phyloP scores from a whole-genome alignment of 2,113 vertebrate species.

The Octodon degus region DNA sequence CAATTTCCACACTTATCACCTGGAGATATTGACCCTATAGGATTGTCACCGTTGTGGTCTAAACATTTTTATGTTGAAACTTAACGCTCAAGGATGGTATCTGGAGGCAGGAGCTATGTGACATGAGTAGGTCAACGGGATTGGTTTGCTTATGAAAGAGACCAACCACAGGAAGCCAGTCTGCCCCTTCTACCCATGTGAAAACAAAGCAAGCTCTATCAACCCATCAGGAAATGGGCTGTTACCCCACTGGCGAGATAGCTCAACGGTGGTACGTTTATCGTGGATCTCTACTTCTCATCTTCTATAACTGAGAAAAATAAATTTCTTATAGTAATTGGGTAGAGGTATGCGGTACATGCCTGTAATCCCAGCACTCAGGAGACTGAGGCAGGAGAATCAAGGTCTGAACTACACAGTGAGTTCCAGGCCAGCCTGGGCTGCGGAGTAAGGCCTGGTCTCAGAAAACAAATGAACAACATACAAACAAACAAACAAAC shows the following conservation, averaged over 20 bases:
- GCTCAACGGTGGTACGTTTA: not conserved
- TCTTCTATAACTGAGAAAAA: not conserved
- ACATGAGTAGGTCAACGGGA: not conserved
- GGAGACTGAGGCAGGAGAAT: not conserved
- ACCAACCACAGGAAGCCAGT: not conserved
- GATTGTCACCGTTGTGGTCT: not conserved
- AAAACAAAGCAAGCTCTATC: not conserved
- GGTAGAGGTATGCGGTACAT: not conserved
- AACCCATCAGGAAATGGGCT: not conserved
- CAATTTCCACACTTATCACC: slow-evolving; percentile 19
- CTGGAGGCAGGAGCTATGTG: not conserved
- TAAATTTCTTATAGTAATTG: not conserved
- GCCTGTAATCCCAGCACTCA: not conserved
- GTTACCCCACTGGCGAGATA: not conserved
- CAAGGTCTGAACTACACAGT: too few relatives aligned
- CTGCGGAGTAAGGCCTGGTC: not conserved
- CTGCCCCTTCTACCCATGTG: not conserved
- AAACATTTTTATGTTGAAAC: not conserved
- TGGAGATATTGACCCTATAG: not conserved
- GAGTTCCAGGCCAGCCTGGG: not conserved
- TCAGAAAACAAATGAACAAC: not conserved
- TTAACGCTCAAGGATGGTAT: not conserved
- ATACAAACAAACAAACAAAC: not conserved
- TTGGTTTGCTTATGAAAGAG: not conserved
- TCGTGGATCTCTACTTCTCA: not conserved